These are phyloP conservation scores for Alviniconcha marisindica DNA, from an alignment of 1,140 invertebrate genomes.

Conservation along the genomic window DNA sequence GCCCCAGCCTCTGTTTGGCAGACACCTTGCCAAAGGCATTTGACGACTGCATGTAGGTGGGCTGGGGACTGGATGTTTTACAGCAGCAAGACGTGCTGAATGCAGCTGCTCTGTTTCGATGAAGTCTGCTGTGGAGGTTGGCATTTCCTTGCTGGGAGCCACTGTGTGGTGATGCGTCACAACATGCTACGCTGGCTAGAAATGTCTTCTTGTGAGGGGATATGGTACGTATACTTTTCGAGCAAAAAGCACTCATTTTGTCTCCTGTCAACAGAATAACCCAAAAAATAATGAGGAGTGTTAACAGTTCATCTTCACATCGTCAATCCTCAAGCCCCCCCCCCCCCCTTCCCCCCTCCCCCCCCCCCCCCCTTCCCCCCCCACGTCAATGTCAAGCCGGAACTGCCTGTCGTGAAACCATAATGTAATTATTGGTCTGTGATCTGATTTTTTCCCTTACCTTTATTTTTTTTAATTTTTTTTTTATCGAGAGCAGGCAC, in stretches of 20 bases:
- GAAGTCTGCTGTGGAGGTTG: not conserved
- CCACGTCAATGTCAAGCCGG: no score
- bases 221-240: not conserved
- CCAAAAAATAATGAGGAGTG: not conserved
- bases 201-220: constrained; percentile 1
- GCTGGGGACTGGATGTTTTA: not conserved
- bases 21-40: not conserved
- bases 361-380: not conserved
- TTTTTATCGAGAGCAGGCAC: no score
- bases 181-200: not conserved
- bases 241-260: not conserved
- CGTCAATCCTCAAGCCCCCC: no score
- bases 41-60: not conserved
- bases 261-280: not conserved
- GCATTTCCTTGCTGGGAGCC: not conserved
- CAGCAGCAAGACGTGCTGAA: not conserved
- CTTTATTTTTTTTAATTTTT: no score
- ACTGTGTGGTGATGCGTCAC: not conserved
- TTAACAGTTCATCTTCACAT: no score
- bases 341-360: no score
- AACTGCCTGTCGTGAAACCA: no score
- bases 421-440: no score
- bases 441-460: no score
- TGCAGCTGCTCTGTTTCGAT: not conserved
- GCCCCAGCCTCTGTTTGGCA: not conserved